Base-by-base conservation (phyloP, 2,888 invertebrate genomes). In the Anoncus sp. region DNA sequence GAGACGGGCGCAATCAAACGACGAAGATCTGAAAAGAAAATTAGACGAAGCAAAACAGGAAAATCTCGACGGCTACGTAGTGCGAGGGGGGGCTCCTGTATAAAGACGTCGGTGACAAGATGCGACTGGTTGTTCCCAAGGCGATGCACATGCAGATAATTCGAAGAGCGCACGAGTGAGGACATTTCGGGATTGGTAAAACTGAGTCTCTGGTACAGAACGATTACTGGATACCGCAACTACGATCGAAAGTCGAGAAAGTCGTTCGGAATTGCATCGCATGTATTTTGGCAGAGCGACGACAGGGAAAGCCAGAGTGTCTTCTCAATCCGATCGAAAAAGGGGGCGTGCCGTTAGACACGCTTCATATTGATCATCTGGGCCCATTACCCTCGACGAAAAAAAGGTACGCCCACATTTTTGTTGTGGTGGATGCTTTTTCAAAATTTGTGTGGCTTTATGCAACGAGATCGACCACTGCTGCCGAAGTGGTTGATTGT, bases 151-250 rank as follows among this genome's bases (percentile, higher is more conserved):
- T 51, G 20, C 51, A 24, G 18, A 51, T 51, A 51, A 51, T 51
- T 24, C 10, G 24, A 51, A 20, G 22, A 24, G 22, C 14, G 10
- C 51, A 51, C 14, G 24, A 53, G 16, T 27, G 51, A 14, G 27
- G 51, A 5, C 51, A 53, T 53, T 53, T 53, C 14, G 51, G 20
- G n/a, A 51, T 24, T 3, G 24, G 24, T 14, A 24, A 59, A 24
- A 70, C 70, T 7, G 59, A 70, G 14, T 16, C 59, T 14, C 18
- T 70, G 2, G n/a, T 71, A 12, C 73, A 51, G n/a, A 81, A 82
- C 67, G 84, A 87, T 4, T 88, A 83, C 67, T 87, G 80, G 47
- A 85, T 88, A 35, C 47, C 59, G 14, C 49, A 59, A 3, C 16
- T 81, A 62, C 18, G 71, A 16, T 47, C 65, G 14, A 72, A 79